phyloP scores from a whole-genome alignment of 2,113 vertebrate species.

The Paradoxurus hermaphroditus region DNA sequence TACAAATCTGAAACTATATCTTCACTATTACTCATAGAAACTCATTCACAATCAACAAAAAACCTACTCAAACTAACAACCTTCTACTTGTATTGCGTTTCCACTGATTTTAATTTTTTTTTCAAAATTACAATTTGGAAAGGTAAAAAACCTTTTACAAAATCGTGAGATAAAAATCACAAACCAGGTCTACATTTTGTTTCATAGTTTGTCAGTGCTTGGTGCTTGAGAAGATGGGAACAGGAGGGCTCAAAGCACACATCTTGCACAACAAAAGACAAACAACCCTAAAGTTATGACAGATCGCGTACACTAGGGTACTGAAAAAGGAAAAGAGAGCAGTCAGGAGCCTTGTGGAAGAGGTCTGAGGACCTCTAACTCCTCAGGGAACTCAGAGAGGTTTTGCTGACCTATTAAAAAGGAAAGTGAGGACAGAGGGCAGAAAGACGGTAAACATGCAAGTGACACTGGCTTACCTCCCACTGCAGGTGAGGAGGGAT shows the following conservation, averaged over 20 bases:
- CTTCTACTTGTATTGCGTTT: conserved; percentile 23
- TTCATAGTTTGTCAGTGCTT: neutral
- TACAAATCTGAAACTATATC: conserved; percentile 33
- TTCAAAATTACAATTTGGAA: neutral
- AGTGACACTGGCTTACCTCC: conserved; percentile 87
- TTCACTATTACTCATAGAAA: conserved; percentile 29
- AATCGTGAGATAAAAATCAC: neutral
- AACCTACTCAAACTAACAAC: neutral
- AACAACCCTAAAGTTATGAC: neutral
- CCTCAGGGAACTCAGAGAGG: neutral
- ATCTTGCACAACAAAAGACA: neutral
- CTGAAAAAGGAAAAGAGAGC: neutral
- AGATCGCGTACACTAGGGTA: too few species aligned
- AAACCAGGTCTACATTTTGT: neutral
- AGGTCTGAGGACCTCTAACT: neutral
- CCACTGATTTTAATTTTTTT: neutral
- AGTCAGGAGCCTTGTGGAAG: neutral
- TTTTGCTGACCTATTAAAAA: neutral
- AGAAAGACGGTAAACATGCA: neutral
- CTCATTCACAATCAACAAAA: conserved; percentile 52
- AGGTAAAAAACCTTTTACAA: neutral
- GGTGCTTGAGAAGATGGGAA: neutral
- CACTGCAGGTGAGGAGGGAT: conserved; percentile 96
- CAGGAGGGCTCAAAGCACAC: too few species aligned
- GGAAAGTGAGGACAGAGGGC: neutral